A percentile compares a stretch with the other conserved stretches of the same genome.
Conservation (phyloP, 2,888 invertebrate species). For the Mayetiola destructor region DNA sequence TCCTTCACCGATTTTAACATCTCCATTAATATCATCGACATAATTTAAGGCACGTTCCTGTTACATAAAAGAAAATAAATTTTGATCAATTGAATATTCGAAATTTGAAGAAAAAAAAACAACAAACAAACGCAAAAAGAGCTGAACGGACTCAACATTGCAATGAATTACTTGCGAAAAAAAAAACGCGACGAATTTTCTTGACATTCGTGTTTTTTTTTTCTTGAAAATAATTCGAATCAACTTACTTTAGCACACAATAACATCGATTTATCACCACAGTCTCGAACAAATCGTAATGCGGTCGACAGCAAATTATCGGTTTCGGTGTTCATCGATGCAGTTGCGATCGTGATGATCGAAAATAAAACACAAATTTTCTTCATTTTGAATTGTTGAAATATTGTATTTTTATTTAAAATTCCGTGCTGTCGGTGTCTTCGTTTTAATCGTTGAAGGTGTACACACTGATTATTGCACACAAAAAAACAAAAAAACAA, state of each 20-base stretch:
- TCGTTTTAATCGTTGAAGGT: too few relatives aligned
- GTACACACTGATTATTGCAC: conserved; percentile 10
- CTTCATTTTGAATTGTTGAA: conserved; percentile 30
- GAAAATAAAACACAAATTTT: conserved; percentile 37
- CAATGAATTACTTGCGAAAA: background rate
- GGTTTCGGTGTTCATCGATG: conserved; percentile 38
- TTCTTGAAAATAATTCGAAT: background rate
- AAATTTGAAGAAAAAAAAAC: background rate
- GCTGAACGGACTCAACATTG: too few relatives aligned
- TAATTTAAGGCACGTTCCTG: conserved; percentile 58
- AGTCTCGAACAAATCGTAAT: conserved; percentile 53
- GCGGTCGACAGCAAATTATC: conserved; percentile 46
- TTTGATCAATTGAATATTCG: background rate
- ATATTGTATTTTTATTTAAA: conserved; percentile 16
- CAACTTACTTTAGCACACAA: conserved; percentile 55
- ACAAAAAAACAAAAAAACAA: conserved; percentile 7
- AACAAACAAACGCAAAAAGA: background rate
- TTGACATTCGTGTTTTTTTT: background rate
- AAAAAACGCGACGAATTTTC: background rate
- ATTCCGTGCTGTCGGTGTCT: too few relatives aligned
- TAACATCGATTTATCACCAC: conserved; percentile 50
- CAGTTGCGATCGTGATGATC: conserved; percentile 37
- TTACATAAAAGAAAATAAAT: conserved; percentile 23
- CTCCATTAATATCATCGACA: conserved; percentile 46
- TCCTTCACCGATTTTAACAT: conserved; percentile 48